phyloP scores from a whole-genome alignment of 2,113 vertebrate species.

The Plecturocebus donacophilus region DNA sequence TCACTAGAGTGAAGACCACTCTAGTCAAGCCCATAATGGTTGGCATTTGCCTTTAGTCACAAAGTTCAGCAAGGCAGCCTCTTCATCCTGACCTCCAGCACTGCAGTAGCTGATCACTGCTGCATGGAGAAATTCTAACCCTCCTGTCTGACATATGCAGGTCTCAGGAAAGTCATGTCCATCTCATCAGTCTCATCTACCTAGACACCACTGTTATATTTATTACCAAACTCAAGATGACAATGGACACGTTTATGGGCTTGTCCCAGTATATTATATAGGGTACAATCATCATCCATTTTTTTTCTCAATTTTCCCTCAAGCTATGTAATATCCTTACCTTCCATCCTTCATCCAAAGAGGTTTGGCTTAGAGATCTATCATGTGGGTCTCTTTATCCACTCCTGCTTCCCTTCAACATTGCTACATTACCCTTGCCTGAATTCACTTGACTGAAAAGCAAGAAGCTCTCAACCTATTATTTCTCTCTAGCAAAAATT shows the following conservation, averaged over 20 bases:
- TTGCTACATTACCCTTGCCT: no score
- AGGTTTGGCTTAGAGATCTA: no score
- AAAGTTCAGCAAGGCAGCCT: neutral
- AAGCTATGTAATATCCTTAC: neutral
- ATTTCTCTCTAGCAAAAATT: neutral
- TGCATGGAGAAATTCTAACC: neutral
- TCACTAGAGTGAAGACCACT: no score
- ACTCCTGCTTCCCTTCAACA: neutral
- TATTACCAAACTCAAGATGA: neutral
- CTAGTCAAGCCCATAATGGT: neutral
- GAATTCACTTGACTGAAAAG: neutral
- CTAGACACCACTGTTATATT: neutral
- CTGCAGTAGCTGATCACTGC: neutral
- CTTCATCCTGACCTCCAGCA: neutral
- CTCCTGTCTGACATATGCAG: neutral
- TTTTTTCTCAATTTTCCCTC: neutral
- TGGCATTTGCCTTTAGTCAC: neutral
- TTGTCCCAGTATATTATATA: neutral
- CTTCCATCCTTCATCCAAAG: neutral
- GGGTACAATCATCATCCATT: rapidly evolving
- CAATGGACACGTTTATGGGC: neutral
- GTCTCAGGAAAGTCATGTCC: neutral
- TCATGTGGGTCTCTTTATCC: neutral
- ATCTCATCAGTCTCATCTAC: no score
- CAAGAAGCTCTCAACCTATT: neutral